Percentiles rank a stretch among this genome's conserved stretches.
phyloP scores from a whole-genome alignment of 1,140 invertebrate genomes.

The Saccostrea echinata region DNA sequence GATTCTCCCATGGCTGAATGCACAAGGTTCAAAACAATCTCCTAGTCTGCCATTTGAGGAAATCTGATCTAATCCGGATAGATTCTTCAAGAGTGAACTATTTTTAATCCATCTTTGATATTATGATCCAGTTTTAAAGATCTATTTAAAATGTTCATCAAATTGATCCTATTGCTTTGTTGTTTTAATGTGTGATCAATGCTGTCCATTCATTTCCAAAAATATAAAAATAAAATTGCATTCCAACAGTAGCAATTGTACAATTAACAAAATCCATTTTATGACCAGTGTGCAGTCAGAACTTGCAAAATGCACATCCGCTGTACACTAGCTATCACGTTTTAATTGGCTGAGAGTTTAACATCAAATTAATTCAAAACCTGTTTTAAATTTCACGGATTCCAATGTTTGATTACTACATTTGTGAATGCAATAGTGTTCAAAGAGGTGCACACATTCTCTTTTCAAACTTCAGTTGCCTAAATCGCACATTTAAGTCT shows the following conservation, averaged over 20 bases:
- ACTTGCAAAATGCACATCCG: neutral
- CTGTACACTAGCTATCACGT: neutral
- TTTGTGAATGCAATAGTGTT: neutral
- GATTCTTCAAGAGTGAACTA: neutral
- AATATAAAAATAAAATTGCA: too few relatives aligned
- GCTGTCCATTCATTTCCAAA: too few relatives aligned
- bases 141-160: neutral
- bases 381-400: neutral
- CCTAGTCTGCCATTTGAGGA: neutral
- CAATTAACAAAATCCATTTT: neutral
- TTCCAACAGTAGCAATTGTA: neutral
- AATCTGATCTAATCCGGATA: neutral
- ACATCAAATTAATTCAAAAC: neutral
- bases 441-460: neutral
- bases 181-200: neutral
- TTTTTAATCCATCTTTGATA: neutral
- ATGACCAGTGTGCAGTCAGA: neutral
- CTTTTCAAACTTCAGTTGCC: neutral
- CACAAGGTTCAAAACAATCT: conserved; percentile 34
- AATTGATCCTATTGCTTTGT: conserved; percentile 6
- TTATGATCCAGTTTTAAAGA: neutral
- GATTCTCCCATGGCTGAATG: neutral
- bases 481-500: neutral
- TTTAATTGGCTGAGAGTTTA: neutral
- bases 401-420: neutral